Percentiles rank a stretch among this genome's conserved stretches.
These are phyloP conservation scores for Tetragonula clypearis DNA, from an alignment of 1,140 invertebrate genomes.

Conservation along the genomic window DNA sequence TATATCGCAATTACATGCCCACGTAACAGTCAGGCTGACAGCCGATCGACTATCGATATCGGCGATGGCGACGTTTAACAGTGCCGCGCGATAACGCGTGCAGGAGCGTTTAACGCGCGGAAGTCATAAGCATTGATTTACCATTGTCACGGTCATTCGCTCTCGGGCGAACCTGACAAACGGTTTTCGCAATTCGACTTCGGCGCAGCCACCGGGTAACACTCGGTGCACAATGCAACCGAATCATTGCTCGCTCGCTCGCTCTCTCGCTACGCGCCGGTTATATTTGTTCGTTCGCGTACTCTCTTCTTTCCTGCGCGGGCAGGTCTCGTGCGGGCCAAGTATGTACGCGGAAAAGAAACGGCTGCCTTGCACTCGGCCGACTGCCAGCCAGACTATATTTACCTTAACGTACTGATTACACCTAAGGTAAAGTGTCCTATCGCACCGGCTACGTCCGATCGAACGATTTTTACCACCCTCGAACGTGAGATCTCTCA, in stretches of 20 bases:
- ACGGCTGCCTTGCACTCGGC: conserved; percentile 73
- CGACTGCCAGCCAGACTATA: conserved; percentile 78
- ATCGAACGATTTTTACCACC: background rate
- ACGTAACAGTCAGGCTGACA: conserved; percentile 39
- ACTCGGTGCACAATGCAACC: conserved; percentile 38
- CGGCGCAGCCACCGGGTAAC: background rate
- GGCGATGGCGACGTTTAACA: conserved; percentile 16
- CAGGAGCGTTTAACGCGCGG: conserved; percentile 30
- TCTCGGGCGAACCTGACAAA: conserved; percentile 53
- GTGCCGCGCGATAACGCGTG: background rate
- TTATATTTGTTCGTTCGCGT: conserved; percentile 66
- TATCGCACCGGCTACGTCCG: background rate
- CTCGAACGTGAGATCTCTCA: conserved; percentile 9
- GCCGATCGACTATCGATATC: conserved; percentile 29
- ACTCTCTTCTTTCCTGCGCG: conserved; percentile 64
- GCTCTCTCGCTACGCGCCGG: conserved; percentile 29
- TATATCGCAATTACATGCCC: conserved; percentile 46
- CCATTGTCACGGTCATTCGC: conserved; percentile 65
- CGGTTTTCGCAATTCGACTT: conserved; percentile 54
- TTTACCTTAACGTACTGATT: conserved; percentile 75
- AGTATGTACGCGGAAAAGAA: conserved; percentile 73
- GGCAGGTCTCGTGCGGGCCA: conserved; percentile 66
- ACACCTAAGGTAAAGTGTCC: conserved; percentile 67
- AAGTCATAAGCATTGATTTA: conserved; percentile 63
- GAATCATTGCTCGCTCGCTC: conserved; percentile 37